Evolutionary conservation across 2,113 vertebrate species (phyloP), one percentile per base, ranked within the genome.

Genomic region (Onychostruthus taczanowskii): DNA sequence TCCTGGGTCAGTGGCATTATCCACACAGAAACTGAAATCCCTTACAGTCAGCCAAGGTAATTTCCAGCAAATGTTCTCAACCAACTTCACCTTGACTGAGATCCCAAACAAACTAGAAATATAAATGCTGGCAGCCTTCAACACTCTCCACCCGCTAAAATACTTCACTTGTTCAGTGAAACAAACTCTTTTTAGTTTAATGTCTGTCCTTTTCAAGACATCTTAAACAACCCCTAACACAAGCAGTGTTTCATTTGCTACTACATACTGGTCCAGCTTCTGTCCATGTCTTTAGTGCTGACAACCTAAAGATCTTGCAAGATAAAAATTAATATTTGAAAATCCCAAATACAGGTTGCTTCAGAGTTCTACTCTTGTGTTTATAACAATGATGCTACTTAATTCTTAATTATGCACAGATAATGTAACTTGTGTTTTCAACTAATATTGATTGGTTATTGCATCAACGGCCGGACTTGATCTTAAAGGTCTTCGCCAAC

Each of bases 391-490:
- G 87, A 69, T 3, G 7, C 16, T 59, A 90, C 30, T 72, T 70
- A 75, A 75, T 53, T 67, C 50, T 77, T 68, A 89, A 62, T 30
- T 69, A 37, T 33, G 52, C 33, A 77, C 5, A 30, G 22, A 64
- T 30, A 66, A 52, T 18, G 2, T 37, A 75, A 87, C 23, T 47
- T 84, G 6, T 64, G 18, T 62, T 79, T 74, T 83, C 31, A 76
- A 47, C 39, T 27, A 55, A 35, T 62, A 76, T 20, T 23, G 30
- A 43, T 23, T 62, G 21, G 14, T 35, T 69, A 63, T 16, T 49
- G 7, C 41, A 62, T 35, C 47, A 49, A 49, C 27, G 49, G 26
- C 18, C 1, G 9, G 41, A 43, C 21, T 41, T 0, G 0, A 75
- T 41, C n/a, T 24, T 23, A 43, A 53, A 62, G 55, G 21, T 37